Base-by-base conservation (phyloP, 2,113 vertebrate species). In the Sakesphorus luctuosus region DNA sequence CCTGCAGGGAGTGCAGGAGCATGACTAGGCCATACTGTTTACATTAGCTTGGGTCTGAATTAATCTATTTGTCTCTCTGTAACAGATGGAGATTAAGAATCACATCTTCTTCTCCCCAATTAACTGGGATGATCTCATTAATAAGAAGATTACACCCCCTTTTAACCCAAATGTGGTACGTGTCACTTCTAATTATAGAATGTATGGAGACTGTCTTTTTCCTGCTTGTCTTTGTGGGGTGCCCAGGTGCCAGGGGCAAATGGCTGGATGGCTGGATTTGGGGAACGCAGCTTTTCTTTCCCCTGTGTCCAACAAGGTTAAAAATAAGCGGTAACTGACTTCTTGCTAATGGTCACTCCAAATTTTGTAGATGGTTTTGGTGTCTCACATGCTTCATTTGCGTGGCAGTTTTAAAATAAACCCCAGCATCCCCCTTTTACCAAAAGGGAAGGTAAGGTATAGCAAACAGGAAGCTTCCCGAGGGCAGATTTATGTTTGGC, bases 101-200 rank as follows among this genome's bases (percentile, higher is more conserved):
- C 99, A 99, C 93, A 96, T 99, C 85, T 99, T 99, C 98, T 99
- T 99, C 98, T 99, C 99, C 31, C 98, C 99, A 80, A 99, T 99
- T 97, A 99, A 99, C 98, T 99, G 99, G 99, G 99, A 99, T 88
- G 99, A 99, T 96, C 99, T 99, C 94, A 99, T 99, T 94, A 98
- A 99, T 97, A 99, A 99, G 98, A 99, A 99, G 98, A 99, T 99
- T 97, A 99, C 98, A 31, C 99, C 99, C 52, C 99, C 99, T 92
- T 99, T 99, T 98, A 99, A 99, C 98, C 99, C 99, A 92, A 99
- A 99, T 82, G 99, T 99, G 99, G 99, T 99, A 98, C 5, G 99
- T 98, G 94, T 96, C 47, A 17, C 56, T 93, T 93, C 87, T 93
- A 93, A 96, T 95, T 96, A 84, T 38, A 89, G 81, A 59, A 71